Percentiles rank a stretch among this genome's conserved stretches.
Evolutionary conservation across 2,113 vertebrate species (phyloP).

Genomic region (Peucedramus taeniatus): DNA sequence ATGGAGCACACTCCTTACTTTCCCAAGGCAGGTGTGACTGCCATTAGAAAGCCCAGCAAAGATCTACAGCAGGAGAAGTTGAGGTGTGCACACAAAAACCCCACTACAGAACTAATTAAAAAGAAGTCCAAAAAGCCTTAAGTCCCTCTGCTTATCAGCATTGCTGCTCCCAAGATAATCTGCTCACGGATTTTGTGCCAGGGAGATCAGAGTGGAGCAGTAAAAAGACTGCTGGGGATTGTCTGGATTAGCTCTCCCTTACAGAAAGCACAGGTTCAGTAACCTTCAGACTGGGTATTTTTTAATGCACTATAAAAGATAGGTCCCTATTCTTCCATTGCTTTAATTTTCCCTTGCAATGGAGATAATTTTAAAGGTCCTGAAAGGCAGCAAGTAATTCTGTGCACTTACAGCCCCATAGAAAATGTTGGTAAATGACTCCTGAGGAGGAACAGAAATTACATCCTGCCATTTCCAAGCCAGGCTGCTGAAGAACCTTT

Average conservation of each 20-base stretch:
- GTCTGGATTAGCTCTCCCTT: constrained; percentile 59
- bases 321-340: constrained; percentile 10
- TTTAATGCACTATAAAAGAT: constrained; percentile 34
- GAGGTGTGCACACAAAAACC: not conserved
- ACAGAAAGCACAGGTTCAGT: constrained; percentile 50
- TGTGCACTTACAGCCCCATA: constrained; percentile 7
- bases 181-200: constrained; percentile 55
- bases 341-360: constrained; percentile 44
- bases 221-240: constrained; percentile 54
- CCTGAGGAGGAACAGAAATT: not conserved
- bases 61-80: not conserved
- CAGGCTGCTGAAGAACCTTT: not conserved
- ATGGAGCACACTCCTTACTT: not conserved
- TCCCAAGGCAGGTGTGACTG: not conserved
- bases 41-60: not conserved
- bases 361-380: constrained; percentile 47
- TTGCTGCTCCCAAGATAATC: constrained; percentile 60
- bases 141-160: constrained; percentile 53
- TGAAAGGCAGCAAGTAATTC: constrained; percentile 32
- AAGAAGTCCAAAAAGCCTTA: constrained; percentile 32
- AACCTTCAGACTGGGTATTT: constrained; percentile 44
- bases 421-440: constrained; percentile 32
- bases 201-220: constrained; percentile 52
- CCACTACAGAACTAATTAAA: constrained; percentile 55
- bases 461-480: not conserved